These are phyloP conservation scores for Sebastes kiyomatsui DNA, from an alignment of 2,797 vertebrate species.

Conservation along the genomic window DNA sequence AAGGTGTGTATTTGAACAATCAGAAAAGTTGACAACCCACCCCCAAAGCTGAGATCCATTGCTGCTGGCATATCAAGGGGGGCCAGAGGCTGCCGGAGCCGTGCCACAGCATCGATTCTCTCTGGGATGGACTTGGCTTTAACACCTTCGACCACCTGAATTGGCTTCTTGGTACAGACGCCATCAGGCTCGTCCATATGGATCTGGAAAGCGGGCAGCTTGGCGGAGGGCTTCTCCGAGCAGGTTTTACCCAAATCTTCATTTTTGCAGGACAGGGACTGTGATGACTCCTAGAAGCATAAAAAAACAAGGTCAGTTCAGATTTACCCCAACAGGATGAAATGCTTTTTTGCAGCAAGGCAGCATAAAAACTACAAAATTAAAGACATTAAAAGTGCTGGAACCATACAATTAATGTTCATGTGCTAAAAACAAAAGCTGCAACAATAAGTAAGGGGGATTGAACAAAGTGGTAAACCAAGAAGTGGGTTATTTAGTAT, in stretches of 20 bases:
- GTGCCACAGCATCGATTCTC: constrained; percentile 77
- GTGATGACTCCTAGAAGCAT: constrained; percentile 50
- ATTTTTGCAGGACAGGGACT: constrained; percentile 73
- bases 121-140: constrained; percentile 46
- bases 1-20: background rate
- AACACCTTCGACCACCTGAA: constrained; percentile 26
- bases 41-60: constrained; percentile 88
- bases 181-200: constrained; percentile 86
- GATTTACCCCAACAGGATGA: background rate
- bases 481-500: background rate
- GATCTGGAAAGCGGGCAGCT: constrained; percentile 86
- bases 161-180: constrained; percentile 70
- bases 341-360: background rate
- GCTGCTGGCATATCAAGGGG: constrained; percentile 81
- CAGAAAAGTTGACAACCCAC: constrained; percentile 66
- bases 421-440: background rate
- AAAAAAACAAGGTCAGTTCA: background rate
- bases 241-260: constrained; percentile 75
- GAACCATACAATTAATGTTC: background rate
- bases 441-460: background rate
- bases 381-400: background rate
- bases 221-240: constrained; percentile 74
- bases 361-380: background rate
- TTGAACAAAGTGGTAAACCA: no score
- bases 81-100: constrained; percentile 87